Base-by-base conservation (phyloP, 2,888 invertebrate species). In the Ischnus inquisitorius region DNA sequence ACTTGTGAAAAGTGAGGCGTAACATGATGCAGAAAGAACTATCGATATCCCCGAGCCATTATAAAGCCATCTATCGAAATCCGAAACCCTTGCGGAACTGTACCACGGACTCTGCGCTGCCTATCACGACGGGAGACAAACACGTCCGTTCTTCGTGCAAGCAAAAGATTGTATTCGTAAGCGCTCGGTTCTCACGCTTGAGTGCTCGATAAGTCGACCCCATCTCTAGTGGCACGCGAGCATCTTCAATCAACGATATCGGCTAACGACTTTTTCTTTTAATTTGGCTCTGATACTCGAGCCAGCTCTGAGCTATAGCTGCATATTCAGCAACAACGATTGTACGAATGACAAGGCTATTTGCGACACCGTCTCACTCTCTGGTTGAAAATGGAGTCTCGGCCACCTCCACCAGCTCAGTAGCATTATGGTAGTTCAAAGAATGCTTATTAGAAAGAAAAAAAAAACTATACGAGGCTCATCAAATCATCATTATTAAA, bases 31-130 rank as follows among this genome's bases (percentile, higher is more conserved):
- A 57, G 77, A 77, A 78, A 76, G 48, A 48, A 81, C 83, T 87
- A 88, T 88, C 88, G 86, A 86, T 88, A 84, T 83, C 83, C 60
- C 19, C 62, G 46, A 74, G 69, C 82, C 81, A 85, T 86, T 86
- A 86, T 85, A 83, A 82, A 85, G 81, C 81, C 85, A 78, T 84
- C 85, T 77, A 28, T 79, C 57, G 83, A 84, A 85, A 86, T 76
- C 46, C 67, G 71, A 86, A 81, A 82, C 82, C 83, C 25, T 69
- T 65, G 76, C 71, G 68, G 57, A 74, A 65, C 48, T 34, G 62
- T 28, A 39, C 2, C 39, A 25, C 43, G 43, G 48, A 48, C 22
- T 41, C 22, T 54, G 48, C 22, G 43, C 67, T 77, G 71, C 57
- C 77, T 16, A n/a, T 77, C 84, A 74, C 51, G 71, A 71, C 39